Base-by-base conservation (phyloP, 2,888 invertebrate genomes). In the Cenopis cana region DNA sequence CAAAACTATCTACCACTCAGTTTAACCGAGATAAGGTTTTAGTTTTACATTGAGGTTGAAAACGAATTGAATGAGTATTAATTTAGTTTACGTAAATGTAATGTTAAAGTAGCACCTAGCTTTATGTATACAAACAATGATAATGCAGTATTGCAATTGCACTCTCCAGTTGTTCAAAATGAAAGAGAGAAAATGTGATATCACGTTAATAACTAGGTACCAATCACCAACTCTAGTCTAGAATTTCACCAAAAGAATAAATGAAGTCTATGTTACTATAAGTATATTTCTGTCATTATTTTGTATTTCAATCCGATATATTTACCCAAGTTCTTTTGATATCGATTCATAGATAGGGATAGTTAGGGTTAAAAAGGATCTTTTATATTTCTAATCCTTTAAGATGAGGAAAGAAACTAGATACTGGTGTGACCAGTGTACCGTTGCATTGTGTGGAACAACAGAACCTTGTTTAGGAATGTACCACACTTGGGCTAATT, bases 381-480 rank as follows among this genome's bases (percentile, higher is more conserved):
- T n/a, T n/a, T n/a, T n/a, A n/a, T n/a, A n/a, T n/a, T n/a, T n/a
- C n/a, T n/a, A n/a, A n/a, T n/a, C n/a, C n/a, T n/a, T n/a, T 24
- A 54, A 24, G 14, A 24, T 8, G 24, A 54, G 54, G 24, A 54
- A 14, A 29, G 54, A 54, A 54, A 54, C 54, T 24, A 54, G 54
- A 54, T 54, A 54, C 14, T 54, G 54, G 54, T 54, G 54, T 14
- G 54, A 54, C 14, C 54, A 54, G 41, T 41, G 57, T 41, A 14
- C 12, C 8, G 20, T 59, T 41, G 18, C 18, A 10, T 18, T 57
- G 57, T 57, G 57, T 18, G 36, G n/a, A n/a, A n/a, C n/a, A n/a
- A n/a, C 38, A 18, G 57, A 57, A 9, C 57, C 57, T 38, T 57
- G 57, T 12, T 57, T 57, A 12, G 57, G 38, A 57, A 57, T 57